Evolutionary conservation across 23 tunicate species (phyloP).

Genomic region (Styela plicata): DNA sequence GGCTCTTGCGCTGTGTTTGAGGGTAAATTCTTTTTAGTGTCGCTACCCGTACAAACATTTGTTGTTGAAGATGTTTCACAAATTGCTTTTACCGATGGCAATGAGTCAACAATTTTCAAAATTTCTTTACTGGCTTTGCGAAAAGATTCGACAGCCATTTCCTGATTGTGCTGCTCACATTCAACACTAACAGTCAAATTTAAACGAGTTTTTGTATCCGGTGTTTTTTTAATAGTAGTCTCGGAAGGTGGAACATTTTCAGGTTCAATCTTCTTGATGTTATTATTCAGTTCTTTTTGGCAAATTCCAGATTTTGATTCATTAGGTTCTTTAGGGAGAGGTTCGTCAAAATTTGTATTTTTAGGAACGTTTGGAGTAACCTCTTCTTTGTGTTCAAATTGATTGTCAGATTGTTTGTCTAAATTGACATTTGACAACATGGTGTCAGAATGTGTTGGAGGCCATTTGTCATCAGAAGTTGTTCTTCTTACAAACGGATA

Average conservation of each 20-base stretch:
- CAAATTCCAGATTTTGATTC: no score
- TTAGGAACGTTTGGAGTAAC: no score
- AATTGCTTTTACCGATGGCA: background rate
- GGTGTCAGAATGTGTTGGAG: no score
- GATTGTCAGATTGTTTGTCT: no score
- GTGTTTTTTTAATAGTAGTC: background rate
- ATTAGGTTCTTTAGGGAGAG: no score
- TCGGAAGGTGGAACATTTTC: background rate
- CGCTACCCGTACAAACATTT: no score
- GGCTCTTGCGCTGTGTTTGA: background rate
- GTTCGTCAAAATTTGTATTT: no score
- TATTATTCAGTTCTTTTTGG: background rate
- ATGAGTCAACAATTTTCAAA: background rate
- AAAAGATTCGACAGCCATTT: slow-evolving; percentile 7
- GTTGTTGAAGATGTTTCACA: background rate
- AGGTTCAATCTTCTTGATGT: background rate
- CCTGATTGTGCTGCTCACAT: background rate
- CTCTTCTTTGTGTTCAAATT: no score
- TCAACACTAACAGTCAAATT: slow-evolving; percentile 21
- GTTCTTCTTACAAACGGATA: no score
- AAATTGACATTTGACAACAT: no score
- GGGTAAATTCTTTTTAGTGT: background rate
- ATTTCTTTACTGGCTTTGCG: slow-evolving; percentile 7
- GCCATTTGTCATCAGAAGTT: no score
- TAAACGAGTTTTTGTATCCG: background rate